A percentile compares a stretch with the other conserved stretches of the same genome.
These are phyloP conservation scores for Carabus problematicus DNA, from an alignment of 2,888 invertebrate genomes.

Conservation along the genomic window DNA sequence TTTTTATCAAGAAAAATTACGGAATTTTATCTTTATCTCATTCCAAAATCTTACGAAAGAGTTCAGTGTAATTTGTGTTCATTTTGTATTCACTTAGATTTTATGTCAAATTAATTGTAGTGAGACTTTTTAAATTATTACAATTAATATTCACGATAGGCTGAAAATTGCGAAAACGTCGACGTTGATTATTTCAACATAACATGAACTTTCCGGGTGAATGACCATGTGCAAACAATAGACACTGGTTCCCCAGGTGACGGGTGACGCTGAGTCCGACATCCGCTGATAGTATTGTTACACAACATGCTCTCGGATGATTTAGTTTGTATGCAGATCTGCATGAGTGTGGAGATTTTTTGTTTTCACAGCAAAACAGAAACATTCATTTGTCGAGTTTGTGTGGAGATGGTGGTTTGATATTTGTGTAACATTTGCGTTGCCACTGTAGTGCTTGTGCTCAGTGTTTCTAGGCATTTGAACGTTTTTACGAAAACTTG, in stretches of 20 bases:
- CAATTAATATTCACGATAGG: slow-evolving; percentile 4
- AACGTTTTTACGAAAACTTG: too few relatives aligned
- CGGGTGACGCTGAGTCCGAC: slow-evolving; percentile 35
- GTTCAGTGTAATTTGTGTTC: too few relatives aligned
- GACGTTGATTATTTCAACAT: slow-evolving; percentile 26
- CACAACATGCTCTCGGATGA: slow-evolving; percentile 28
- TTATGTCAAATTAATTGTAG: too few relatives aligned
- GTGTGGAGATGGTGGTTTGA: background rate
- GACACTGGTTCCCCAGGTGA: slow-evolving; percentile 21
- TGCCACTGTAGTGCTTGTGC: too few relatives aligned
- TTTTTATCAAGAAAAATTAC: too few relatives aligned
- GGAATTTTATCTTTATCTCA: too few relatives aligned
- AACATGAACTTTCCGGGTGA: slow-evolving; percentile 40
- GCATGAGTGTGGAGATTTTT: slow-evolving; percentile 10
- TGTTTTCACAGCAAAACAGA: background rate
- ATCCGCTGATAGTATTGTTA: slow-evolving; percentile 39
- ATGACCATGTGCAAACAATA: slow-evolving; percentile 31
- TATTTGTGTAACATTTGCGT: background rate
- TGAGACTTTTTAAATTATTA: background rate
- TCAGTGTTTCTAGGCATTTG: too few relatives aligned
- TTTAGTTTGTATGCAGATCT: slow-evolving; percentile 36
- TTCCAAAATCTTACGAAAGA: too few relatives aligned
- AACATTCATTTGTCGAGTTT: background rate
- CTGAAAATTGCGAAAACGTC: slow-evolving; percentile 3
- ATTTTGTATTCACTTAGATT: too few relatives aligned